phyloP scores from a whole-genome alignment of 2,113 vertebrate species.

The Apus apus region DNA sequence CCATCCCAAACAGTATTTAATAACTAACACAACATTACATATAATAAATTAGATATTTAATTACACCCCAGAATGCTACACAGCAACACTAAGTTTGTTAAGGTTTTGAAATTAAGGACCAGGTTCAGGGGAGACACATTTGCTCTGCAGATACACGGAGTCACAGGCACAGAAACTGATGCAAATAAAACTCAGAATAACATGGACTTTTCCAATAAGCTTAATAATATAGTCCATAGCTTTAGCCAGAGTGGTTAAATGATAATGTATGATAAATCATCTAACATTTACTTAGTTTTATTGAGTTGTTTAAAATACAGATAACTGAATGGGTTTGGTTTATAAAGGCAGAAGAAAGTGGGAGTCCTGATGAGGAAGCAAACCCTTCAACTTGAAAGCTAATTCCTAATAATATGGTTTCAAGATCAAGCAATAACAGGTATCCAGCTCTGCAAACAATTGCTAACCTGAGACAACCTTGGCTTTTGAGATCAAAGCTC shows the following conservation, averaged over 20 bases:
- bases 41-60: neutral
- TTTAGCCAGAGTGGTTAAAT: neutral
- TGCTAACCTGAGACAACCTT: neutral
- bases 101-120: neutral
- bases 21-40: neutral
- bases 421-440: neutral
- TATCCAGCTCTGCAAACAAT: neutral
- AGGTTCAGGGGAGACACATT: neutral
- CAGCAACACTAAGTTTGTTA: neutral
- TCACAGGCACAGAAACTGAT: neutral
- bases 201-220: neutral
- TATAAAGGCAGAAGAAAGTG: neutral
- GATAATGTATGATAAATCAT: neutral
- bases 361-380: neutral
- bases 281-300: neutral
- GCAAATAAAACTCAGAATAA: neutral
- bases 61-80: neutral
- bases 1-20: neutral
- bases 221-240: neutral
- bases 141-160: neutral
- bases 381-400: neutral
- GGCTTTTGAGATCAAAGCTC: neutral
- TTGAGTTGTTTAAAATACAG: neutral
- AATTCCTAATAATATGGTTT: neutral
- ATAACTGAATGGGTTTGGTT: neutral